A percentile compares a stretch with the other conserved stretches of the same genome.
These are phyloP conservation scores for Pelobates cultripes DNA, from an alignment of 2,797 vertebrate genomes.

Conservation along the genomic window DNA sequence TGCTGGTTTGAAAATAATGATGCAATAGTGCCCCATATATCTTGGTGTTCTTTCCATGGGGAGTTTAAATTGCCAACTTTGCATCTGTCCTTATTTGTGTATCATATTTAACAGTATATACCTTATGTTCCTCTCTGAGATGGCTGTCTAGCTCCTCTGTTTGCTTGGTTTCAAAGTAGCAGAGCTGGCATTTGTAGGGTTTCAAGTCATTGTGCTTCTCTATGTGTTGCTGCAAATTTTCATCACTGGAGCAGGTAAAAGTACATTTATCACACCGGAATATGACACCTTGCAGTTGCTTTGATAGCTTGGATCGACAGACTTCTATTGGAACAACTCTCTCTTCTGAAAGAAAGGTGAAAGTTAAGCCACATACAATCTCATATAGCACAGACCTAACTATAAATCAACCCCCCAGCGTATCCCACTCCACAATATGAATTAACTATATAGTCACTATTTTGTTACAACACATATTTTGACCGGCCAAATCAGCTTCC, in stretches of 20 bases:
- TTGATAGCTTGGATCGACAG: slow-evolving; percentile 95
- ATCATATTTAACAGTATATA: slow-evolving; percentile 60
- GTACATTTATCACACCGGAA: slow-evolving; percentile 98
- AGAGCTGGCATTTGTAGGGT: slow-evolving; percentile 97
- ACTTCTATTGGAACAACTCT: slow-evolving; percentile 95
- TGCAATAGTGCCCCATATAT: no score
- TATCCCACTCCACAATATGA: no score
- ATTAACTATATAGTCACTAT: no score
- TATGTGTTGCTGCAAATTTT: slow-evolving; percentile 92
- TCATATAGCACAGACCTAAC: no score
- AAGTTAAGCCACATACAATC: not conserved
- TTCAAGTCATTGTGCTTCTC: slow-evolving; percentile 94
- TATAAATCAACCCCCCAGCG: no score
- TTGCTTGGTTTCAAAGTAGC: slow-evolving; percentile 94
- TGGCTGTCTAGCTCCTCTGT: slow-evolving; percentile 90
- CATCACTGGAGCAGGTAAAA: slow-evolving; percentile 96
- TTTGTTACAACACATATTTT: no score
- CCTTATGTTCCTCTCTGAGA: slow-evolving; percentile 95
- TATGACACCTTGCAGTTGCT: slow-evolving; percentile 92
- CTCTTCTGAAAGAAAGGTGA: slow-evolving; percentile 79
- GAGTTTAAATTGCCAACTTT: no score
- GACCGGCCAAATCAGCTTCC: no score
- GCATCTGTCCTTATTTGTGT: no score
- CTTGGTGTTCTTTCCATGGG: no score
- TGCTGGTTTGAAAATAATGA: no score